Conservation (phyloP, 2,113 vertebrate species). For the Cottus gobio region DNA sequence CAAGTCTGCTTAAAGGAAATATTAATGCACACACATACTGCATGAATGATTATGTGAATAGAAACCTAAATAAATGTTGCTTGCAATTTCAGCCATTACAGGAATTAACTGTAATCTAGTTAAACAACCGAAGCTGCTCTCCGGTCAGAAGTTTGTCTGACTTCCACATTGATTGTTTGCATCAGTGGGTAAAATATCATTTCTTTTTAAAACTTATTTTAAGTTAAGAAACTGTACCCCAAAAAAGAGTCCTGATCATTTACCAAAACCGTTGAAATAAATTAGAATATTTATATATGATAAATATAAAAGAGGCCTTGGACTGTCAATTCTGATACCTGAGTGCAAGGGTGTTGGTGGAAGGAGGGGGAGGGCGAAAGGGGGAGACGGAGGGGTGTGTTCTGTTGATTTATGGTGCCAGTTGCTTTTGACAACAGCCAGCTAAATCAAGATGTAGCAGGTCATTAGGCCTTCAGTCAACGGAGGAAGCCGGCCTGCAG, state of each 20-base stretch:
- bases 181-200: background rate
- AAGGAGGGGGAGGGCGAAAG: background rate
- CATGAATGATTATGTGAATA: background rate
- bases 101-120: background rate
- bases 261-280: background rate
- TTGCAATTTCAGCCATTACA: conserved; percentile 1
- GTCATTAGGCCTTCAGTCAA: conserved; percentile 62
- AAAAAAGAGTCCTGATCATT: background rate
- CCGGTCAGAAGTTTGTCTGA: background rate
- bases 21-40: background rate
- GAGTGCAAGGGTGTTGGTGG: conserved; percentile 1
- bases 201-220: background rate
- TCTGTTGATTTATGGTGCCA: conserved; percentile 88
- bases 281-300: background rate
- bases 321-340: conserved; percentile 6
- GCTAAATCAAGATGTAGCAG: conserved; percentile 86
- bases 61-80: background rate
- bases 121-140: background rate
- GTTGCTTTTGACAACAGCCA: conserved; percentile 87
- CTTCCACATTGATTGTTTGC: background rate
- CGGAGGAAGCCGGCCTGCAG: conserved; percentile 25
- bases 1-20: background rate
- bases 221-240: background rate
- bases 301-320: background rate
- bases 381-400: conserved; percentile 2